Percentiles rank a stretch among this genome's conserved stretches.
These are phyloP conservation scores for Sander lucioperca DNA, from an alignment of 2,113 vertebrate genomes.

Conservation along the genomic window DNA sequence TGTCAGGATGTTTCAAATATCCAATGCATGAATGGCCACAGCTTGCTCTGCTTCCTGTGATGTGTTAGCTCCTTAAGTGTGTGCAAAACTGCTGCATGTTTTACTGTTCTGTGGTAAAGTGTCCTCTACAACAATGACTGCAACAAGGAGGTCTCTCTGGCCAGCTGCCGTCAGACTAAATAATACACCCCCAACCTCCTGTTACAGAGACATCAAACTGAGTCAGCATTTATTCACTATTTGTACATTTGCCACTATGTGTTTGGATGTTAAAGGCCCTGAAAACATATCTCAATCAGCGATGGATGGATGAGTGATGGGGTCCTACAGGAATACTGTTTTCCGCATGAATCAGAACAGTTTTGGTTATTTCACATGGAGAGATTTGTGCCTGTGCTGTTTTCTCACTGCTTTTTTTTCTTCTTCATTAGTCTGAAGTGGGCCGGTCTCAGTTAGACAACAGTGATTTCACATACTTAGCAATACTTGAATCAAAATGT, in stretches of 20 bases:
- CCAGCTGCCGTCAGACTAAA: neutral
- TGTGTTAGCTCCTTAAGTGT: neutral
- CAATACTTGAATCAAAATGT: neutral
- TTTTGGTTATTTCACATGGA: neutral
- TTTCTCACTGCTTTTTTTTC: neutral
- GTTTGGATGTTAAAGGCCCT: neutral
- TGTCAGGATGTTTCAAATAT: neutral
- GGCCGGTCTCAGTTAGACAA: neutral
- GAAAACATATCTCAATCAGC: neutral
- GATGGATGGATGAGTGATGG: neutral
- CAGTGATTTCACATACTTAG: neutral
- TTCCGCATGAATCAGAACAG: no score
- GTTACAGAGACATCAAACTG: neutral
- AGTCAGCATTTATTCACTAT: neutral
- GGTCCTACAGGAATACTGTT: no score
- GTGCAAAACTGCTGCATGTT: neutral
- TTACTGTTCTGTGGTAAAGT: neutral
- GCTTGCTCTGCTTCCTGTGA: neutral
- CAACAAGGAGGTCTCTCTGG: neutral
- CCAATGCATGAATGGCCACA: neutral
- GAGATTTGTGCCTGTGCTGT: neutral
- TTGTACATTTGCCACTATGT: neutral
- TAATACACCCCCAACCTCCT: neutral
- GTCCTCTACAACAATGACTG: neutral
- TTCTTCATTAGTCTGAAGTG: neutral